Base-by-base conservation (phyloP, 2,113 vertebrate species). In the Leptobrachium leishanense region DNA sequence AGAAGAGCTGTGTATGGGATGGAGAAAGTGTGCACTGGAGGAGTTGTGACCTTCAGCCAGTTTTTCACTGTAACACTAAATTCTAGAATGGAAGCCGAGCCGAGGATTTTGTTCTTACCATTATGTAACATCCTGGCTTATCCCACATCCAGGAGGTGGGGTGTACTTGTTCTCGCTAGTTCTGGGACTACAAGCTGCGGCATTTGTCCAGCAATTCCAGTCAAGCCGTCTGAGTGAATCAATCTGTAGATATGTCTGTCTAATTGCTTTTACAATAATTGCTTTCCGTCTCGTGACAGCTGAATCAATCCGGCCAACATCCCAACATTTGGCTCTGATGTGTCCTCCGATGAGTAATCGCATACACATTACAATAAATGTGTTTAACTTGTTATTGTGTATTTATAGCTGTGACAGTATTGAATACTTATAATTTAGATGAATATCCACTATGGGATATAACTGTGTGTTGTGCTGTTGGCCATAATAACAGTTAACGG, bases 191-290 rank as follows among this genome's bases (percentile, higher is more conserved):
- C 44, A 54, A 40, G 43, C 43, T 15, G 4, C 6, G 4, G 39
- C 7, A 67, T 65, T 66, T 42, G 59, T 6, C 74, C 74, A 75
- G 44, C 31, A 73, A 6, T 12, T 53, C 72, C 41, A 67, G 74
- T 42, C 74, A 54, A 42, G 63, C 62, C 40, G 74, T 66, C 73
- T 76, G 44, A 20, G 67, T 67, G 64, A 67, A 76, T 76, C 64
- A 66, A 43, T 68, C 54, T 64, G 62, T 67, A 66, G 65, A 31
- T 76, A 66, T 76, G 62, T 76, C 74, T 42, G 20, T 11, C 44
- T 67, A 67, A 76, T 76, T 76, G 74, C 50, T 66, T 74, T 76
- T 76, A 46, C 44, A 76, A 54, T 67, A 76, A 76, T 67, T 67
- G 55, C 12, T 76, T 67, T 67, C 44, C 41, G 20, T 75, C 53